Conservation (phyloP, 2,888 invertebrate species). For the Torymus auratus region DNA sequence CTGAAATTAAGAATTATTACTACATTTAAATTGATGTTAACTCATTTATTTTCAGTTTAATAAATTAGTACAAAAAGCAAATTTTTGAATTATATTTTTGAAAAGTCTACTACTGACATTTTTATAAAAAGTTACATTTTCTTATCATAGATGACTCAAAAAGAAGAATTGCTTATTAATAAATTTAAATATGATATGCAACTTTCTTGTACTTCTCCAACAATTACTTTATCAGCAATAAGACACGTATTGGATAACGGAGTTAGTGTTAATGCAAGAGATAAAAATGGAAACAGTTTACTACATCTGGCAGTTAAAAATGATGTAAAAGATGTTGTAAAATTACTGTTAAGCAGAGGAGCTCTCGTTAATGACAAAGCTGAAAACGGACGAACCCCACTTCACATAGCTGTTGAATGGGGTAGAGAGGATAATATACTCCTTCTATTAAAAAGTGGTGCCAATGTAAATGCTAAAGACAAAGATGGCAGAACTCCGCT, state of each 20-base stretch:
- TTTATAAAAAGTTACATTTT: neutral
- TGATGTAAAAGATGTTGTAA: slow-evolving; percentile 17
- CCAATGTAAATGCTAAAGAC: neutral
- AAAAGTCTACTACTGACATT: neutral
- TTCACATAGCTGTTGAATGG: slow-evolving; percentile 45
- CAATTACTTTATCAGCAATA: slow-evolving; percentile 25
- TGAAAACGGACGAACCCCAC: slow-evolving; percentile 27
- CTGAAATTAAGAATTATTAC: no score
- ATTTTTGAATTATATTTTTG: neutral
- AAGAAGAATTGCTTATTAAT: slow-evolving; percentile 24
- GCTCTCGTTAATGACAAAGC: slow-evolving; percentile 22
- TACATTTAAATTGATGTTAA: no score
- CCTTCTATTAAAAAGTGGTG: slow-evolving; percentile 8
- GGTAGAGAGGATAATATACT: slow-evolving; percentile 27
- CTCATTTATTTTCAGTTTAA: neutral
- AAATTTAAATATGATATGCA: slow-evolving; percentile 45
- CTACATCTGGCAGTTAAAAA: slow-evolving; percentile 38
- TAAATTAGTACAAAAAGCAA: neutral
- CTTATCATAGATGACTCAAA: slow-evolving; percentile 28
- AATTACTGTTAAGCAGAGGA: slow-evolving; percentile 17
- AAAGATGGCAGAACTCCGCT: slow-evolving; percentile 33
- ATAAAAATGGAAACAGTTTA: slow-evolving; percentile 39
- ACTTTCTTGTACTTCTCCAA: slow-evolving; percentile 20
- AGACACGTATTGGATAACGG: slow-evolving; percentile 32
- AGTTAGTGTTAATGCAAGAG: slow-evolving; percentile 22